Base-by-base conservation (phyloP, 2,797 vertebrate genomes). In the Philypnodon macrostomus region DNA sequence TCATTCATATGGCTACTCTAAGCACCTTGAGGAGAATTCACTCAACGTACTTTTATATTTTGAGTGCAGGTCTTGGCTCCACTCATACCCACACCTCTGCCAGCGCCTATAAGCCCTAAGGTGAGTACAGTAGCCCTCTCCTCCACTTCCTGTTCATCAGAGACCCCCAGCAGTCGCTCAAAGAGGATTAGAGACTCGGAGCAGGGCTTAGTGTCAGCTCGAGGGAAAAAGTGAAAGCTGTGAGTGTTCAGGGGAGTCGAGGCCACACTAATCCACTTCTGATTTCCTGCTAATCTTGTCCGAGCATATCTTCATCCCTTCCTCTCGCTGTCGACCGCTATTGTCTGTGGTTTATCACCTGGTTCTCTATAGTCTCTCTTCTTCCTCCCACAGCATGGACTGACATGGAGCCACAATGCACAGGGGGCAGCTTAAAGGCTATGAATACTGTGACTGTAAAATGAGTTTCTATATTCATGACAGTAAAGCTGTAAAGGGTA, bases 161-260 rank as follows among this genome's bases (percentile, higher is more conserved):
- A 53, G 73, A 59, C 69, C 75, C 78, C 79, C 75, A 61, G 52
- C 77, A 65, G 81, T 52, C 40, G 47, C 63, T 79, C 67, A 81
- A 84, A 75, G 81, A 69, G 85, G 85, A 88, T 89, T 86, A 86
- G 27, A 85, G 84, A 83, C 85, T 82, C 83, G 79, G 76, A 84
- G 56, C 42, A 4, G 13, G 64, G 80, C 78, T 88, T 85, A 85
- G 85, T 87, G 86, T 88, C 83, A 74, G 69, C 72, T 74, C 63
- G 64, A 73, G 71, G 70, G 75, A 15, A 61, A 79, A 78, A 83
- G 72, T 78, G 63, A 84, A 80, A 81, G 80, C 79, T 79, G 63
- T 79, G 65, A 49, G 76, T 84, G 86, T 87, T 70, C 48, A 54
- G 75, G 81, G 66, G 65, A 82, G 82, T 79, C 74, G 31, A 80